These are phyloP conservation scores for Nymphicus hollandicus DNA, from an alignment of 2,113 vertebrate genomes.

Conservation along the genomic window DNA sequence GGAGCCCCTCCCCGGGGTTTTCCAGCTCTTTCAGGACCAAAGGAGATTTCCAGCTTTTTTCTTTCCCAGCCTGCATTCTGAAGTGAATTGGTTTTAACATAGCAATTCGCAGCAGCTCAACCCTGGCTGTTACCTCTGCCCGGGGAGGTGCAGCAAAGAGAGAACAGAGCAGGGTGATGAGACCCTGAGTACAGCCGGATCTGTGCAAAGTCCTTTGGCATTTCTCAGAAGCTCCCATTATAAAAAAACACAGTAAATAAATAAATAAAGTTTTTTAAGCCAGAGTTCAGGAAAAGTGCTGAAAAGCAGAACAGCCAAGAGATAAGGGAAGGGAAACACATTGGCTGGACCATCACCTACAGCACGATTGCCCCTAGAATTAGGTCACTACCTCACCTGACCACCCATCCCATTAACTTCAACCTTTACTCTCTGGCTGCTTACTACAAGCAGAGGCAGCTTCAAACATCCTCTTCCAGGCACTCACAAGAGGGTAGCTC, in stretches of 20 bases:
- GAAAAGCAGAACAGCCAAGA: background rate
- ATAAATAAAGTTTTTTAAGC: slow-evolving; percentile 7
- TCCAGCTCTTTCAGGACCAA: background rate
- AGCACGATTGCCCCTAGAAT: background rate
- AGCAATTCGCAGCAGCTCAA: background rate
- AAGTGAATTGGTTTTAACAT: fast-evolving
- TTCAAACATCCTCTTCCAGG: background rate
- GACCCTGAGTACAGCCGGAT: background rate
- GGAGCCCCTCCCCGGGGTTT: background rate
- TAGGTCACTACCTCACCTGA: slow-evolving; percentile 57
- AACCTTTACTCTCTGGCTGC: slow-evolving; percentile 34
- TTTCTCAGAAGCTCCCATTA: slow-evolving; percentile 28
- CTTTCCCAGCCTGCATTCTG: background rate
- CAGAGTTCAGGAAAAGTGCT: slow-evolving; percentile 42
- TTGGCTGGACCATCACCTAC: background rate
- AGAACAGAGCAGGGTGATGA: background rate
- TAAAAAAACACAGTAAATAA: background rate
- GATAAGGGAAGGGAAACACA: slow-evolving; percentile 43
- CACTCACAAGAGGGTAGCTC: fast-evolving
- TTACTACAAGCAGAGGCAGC: background rate
- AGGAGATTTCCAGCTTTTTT: background rate
- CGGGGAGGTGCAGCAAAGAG: background rate
- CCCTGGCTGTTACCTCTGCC: background rate
- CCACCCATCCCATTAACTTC: slow-evolving; percentile 19
- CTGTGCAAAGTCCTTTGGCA: slow-evolving; percentile 25